Evolutionary conservation across 2,113 vertebrate species (phyloP), one percentile per base, ranked within the genome.

Genomic region (Cichladusa arquata): DNA sequence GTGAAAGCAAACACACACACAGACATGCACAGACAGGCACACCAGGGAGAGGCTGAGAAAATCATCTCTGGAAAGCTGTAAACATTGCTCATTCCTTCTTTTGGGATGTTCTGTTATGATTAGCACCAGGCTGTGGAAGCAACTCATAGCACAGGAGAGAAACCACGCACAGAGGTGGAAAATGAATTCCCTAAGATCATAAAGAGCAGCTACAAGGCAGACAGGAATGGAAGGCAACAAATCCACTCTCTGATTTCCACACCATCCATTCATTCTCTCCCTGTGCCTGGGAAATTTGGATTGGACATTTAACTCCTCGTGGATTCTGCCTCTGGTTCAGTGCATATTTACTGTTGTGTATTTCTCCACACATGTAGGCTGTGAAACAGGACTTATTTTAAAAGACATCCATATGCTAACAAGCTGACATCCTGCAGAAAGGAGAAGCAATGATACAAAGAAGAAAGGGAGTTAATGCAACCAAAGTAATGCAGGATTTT

Each of bases 31-130:
- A 86, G 31, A 79, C 53, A 88, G 20, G 56, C 54, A 88, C 79
- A 95, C n/a, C 42, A 91, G 65, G 47, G 47, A 67, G 72, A 60
- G 65, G 22, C 81, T 94, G 84, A 81, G 90, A 95, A 95, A 96
- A 87, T 60, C 73, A 48, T 81, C 78, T 76, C 8, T 71, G 57
- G 57, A 84, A 94, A 91, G 60, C 84, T 60, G 61, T 51, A 94
- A 92, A 76, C 26, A 64, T 19, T 89, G 77, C 64, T 92, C 18
- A 56, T 78, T 71, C 69, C 69, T 67, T 62, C 84, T 92, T 93
- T 78, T 57, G 82, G 73, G 71, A 64, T 79, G 80, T 48, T 87
- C 77, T 91, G 42, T 23, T 48, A 9, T 23, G 54, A 45, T 78
- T 67, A 24, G 42, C 64, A 53, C 20, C 31, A 18, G 50, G 38